A percentile compares a stretch with the other conserved stretches of the same genome.
Conservation (phyloP, 2,113 vertebrate species). For the Gymnorhina tibicen region DNA sequence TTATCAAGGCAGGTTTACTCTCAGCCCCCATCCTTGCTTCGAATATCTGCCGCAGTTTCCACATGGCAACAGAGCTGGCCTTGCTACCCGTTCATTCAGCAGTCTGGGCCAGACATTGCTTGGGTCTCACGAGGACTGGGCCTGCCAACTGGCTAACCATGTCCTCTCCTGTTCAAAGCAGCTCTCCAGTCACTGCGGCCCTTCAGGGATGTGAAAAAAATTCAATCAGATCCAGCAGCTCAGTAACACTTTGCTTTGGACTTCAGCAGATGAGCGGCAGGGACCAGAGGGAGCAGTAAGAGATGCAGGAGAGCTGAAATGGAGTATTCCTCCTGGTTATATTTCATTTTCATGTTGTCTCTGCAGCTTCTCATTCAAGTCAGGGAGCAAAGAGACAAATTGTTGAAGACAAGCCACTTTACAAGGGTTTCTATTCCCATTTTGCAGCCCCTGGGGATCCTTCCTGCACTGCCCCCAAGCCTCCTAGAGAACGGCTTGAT, state of each 20-base stretch:
- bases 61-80: neutral
- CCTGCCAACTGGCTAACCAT: neutral
- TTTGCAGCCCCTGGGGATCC: neutral
- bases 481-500: neutral
- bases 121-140: neutral
- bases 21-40: neutral
- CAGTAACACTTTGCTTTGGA: slow-evolving; percentile 37
- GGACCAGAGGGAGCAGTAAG: slow-evolving; percentile 26
- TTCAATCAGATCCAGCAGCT: slow-evolving; percentile 20
- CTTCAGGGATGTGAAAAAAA: neutral
- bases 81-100: neutral
- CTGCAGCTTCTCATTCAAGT: slow-evolving; percentile 16
- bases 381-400: slow-evolving; percentile 34
- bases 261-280: neutral
- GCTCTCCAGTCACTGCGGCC: neutral
- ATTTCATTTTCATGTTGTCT: slow-evolving; percentile 52
- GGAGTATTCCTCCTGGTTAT: slow-evolving; percentile 11
- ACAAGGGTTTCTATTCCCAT: neutral
- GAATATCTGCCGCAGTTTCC: neutral
- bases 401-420: neutral
- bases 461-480: neutral
- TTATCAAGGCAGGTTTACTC: neutral
- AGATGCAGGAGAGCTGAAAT: slow-evolving; percentile 15
- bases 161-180: slow-evolving; percentile 3
- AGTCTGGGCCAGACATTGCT: neutral